Percentiles rank a stretch among this genome's conserved stretches.
These are phyloP conservation scores for Onychomys arenicola DNA, from an alignment of 2,797 vertebrate genomes.

Conservation along the genomic window DNA sequence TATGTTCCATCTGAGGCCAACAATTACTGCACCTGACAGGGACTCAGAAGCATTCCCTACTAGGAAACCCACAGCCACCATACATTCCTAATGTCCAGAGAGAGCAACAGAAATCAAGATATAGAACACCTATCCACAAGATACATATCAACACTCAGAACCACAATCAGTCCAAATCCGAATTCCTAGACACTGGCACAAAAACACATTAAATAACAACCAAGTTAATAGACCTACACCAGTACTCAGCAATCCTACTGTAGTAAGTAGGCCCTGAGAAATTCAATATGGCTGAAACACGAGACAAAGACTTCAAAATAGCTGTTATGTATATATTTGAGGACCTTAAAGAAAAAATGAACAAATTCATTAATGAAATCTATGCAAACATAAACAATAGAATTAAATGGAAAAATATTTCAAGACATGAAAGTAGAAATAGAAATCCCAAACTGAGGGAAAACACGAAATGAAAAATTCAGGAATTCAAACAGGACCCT, in stretches of 20 bases:
- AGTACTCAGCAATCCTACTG: too few species aligned
- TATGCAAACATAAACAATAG: background rate
- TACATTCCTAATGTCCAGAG: background rate
- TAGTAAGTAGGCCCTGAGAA: background rate
- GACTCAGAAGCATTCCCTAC: background rate
- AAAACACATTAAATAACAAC: background rate
- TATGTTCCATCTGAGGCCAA: background rate
- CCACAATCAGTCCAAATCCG: background rate
- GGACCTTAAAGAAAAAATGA: background rate
- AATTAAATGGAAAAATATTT: background rate
- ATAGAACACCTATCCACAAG: background rate
- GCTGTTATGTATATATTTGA: background rate
- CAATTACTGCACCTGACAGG: background rate
- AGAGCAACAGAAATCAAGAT: background rate
- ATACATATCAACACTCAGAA: background rate
- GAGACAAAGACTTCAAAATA: background rate
- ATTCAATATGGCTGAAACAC: background rate
- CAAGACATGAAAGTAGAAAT: background rate
- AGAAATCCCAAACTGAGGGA: background rate
- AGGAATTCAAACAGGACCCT: too few species aligned
- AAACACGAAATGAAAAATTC: background rate
- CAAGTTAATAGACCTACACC: background rate
- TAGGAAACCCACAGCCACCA: background rate
- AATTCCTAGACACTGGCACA: background rate
- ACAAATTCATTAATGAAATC: background rate